A percentile compares a stretch with the other conserved stretches of the same genome.
These are phyloP conservation scores for Agrypnus murinus DNA, from an alignment of 2,888 invertebrate species.

Conservation along the genomic window DNA sequence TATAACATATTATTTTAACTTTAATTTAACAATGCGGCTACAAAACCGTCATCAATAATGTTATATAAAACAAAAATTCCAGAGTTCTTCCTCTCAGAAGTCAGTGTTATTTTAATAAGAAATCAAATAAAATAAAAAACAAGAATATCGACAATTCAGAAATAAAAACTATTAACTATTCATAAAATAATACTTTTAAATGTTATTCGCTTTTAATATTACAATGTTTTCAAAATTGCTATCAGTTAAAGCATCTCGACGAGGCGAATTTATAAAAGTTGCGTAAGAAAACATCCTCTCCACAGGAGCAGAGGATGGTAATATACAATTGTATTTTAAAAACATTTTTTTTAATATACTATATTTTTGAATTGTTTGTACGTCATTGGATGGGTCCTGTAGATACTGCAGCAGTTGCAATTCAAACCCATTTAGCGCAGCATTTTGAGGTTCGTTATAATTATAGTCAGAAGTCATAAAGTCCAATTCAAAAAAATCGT, in stretches of 20 bases:
- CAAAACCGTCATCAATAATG: no score
- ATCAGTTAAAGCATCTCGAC: conserved; percentile 42
- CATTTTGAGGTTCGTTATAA: neutral
- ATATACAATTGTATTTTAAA: conserved; percentile 50
- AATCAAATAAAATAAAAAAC: no score
- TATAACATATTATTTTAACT: no score
- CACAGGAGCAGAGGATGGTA: conserved; percentile 53
- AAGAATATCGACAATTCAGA: no score
- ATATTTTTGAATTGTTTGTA: conserved; percentile 42
- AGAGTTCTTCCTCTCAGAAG: no score
- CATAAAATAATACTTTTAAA: no score
- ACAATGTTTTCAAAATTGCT: conserved; percentile 47
- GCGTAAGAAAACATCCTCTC: conserved; percentile 48
- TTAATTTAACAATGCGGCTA: no score
- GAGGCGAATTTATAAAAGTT: conserved; percentile 45
- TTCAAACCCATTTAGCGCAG: neutral
- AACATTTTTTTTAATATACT: conserved; percentile 47
- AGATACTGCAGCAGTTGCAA: conserved; percentile 19
- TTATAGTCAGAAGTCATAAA: neutral
- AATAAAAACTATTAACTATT: no score
- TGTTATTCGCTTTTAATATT: conserved; percentile 31
- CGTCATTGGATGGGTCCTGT: conserved; percentile 10
- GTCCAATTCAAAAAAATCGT: neutral
- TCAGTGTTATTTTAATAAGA: no score
- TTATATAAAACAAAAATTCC: no score